Base-by-base conservation (phyloP, 2,888 invertebrate species). In the Leptinotarsa juncta region DNA sequence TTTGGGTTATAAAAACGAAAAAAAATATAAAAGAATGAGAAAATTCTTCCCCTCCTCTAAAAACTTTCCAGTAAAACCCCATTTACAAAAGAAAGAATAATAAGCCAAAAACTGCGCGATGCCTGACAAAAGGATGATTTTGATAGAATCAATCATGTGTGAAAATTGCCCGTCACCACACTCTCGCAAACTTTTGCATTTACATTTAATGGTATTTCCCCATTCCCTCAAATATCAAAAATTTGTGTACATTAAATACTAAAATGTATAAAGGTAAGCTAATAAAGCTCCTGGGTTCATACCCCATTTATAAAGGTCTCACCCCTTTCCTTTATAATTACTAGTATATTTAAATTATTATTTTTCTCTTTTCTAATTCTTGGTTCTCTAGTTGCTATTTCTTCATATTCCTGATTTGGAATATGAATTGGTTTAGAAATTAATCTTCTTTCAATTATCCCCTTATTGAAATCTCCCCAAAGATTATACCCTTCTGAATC, bases 391-490 rank as follows among this genome's bases (percentile, higher is more conserved):
- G 88, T 91, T 85, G 87, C 89, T 80, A 89, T 91, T 75, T 88
- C 88, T 16, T 81, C 88, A 26, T 87, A 86, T 77, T 87, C 88
- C n/a, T 90, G 89, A 83, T 79, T 89, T 82, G 80, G 85, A 79
- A 86, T 88, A 85, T 92, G 91, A 90, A 90, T 92, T 88, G 91
- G 91, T 0, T 86, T 92, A 89, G 92, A 92, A 90, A 90, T 92
- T 88, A 92, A 92, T 88, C 81, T 92, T 81, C 85, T 92, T 82
- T 89, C 90, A 82, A 90, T 91, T 89, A 91, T 91, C 67, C 91
- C 91, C 76, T 80, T 91, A 84, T 90, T 91, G 86, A 89, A 88
- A 78, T 87, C 60, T 86, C 86, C 50, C 15, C 89, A 88, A 84
- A 91, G 90, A 85, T 83, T 90, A 81, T 77, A 89, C 81, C 84